A percentile compares a stretch with the other conserved stretches of the same genome.
Conservation (phyloP, 53 echinoderm and acorn worm genomes). For the Henricia sp. region DNA sequence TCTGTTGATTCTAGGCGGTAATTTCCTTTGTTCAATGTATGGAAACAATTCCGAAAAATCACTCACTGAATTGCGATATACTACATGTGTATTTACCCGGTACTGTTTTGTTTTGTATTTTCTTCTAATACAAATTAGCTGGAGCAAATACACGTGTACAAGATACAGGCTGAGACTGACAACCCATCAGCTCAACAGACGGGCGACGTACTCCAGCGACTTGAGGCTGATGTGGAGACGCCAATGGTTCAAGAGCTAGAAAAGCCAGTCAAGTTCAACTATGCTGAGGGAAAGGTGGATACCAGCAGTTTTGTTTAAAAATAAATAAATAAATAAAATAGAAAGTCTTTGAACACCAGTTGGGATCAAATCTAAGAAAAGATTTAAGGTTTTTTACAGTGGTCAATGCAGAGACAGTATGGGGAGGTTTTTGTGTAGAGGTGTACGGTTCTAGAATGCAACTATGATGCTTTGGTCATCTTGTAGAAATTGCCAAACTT, state of each 20-base stretch:
- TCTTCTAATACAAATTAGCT: slow-evolving; percentile 21
- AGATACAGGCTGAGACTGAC: slow-evolving; percentile 46
- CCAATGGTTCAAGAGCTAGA: slow-evolving; percentile 15
- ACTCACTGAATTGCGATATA: no score
- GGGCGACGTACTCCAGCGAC: slow-evolving; percentile 19
- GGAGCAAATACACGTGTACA: slow-evolving; percentile 33
- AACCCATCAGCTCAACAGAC: slow-evolving; percentile 43
- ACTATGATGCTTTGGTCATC: no score
- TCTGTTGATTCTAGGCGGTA: no score
- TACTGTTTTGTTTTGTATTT: background rate
- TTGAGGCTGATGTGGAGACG: slow-evolving; percentile 2
- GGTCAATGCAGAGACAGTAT: no score
- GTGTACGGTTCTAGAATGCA: no score
- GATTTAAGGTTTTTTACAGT: background rate
- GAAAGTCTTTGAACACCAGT: background rate
- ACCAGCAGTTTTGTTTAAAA: background rate
- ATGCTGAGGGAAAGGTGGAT: slow-evolving; percentile 27
- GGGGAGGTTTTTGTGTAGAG: no score
- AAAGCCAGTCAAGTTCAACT: slow-evolving; percentile 40
- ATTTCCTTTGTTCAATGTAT: no score
- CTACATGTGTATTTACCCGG: no score
- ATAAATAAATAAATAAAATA: background rate
- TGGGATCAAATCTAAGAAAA: background rate
- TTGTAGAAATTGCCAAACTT: background rate
- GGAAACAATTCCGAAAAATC: no score